Conservation (phyloP, 2,113 vertebrate genomes). For the Platysternon megacephalum region DNA sequence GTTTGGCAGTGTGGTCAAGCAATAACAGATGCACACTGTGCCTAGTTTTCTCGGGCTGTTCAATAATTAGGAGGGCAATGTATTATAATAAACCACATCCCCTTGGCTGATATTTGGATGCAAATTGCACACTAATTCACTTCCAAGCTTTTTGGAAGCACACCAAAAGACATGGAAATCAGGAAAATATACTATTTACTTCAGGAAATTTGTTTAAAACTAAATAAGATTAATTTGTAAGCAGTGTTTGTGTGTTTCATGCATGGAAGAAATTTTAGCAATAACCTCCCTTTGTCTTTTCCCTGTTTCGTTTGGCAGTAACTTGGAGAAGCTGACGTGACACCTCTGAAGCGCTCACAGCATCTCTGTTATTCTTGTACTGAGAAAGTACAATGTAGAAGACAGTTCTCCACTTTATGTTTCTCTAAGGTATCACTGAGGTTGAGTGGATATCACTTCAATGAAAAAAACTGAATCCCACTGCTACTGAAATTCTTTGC, state of each 20-base stretch:
- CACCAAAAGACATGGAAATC: slow-evolving; percentile 87
- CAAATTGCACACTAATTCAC: slow-evolving; percentile 89
- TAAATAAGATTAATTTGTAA: slow-evolving; percentile 79
- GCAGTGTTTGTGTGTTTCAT: slow-evolving; percentile 68
- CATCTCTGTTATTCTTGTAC: slow-evolving; percentile 65
- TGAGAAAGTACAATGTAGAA: slow-evolving; percentile 62
- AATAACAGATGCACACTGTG: slow-evolving; percentile 85
- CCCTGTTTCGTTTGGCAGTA: slow-evolving; percentile 54
- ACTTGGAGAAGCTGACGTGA: slow-evolving; percentile 62
- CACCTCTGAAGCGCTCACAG: slow-evolving; percentile 69
- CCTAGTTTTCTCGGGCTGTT: slow-evolving; percentile 89
- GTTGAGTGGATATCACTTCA: slow-evolving; percentile 75
- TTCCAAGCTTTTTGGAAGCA: slow-evolving; percentile 85
- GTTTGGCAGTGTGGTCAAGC: slow-evolving; percentile 89
- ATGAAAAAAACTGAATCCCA: slow-evolving; percentile 61
- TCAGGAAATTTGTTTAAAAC: slow-evolving; percentile 81
- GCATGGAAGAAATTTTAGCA: slow-evolving; percentile 73
- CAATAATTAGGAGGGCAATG: slow-evolving; percentile 89
- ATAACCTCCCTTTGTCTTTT: slow-evolving; percentile 66
- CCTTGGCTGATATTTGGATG: slow-evolving; percentile 90
- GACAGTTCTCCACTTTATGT: slow-evolving; percentile 69
- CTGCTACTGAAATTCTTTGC: slow-evolving; percentile 68
- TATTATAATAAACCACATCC: slow-evolving; percentile 95
- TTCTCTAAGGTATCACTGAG: slow-evolving; percentile 73
- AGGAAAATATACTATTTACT: slow-evolving; percentile 84